Conservation (phyloP, 92 coral and sea anemone genomes). For the Heteractis magnifica region DNA sequence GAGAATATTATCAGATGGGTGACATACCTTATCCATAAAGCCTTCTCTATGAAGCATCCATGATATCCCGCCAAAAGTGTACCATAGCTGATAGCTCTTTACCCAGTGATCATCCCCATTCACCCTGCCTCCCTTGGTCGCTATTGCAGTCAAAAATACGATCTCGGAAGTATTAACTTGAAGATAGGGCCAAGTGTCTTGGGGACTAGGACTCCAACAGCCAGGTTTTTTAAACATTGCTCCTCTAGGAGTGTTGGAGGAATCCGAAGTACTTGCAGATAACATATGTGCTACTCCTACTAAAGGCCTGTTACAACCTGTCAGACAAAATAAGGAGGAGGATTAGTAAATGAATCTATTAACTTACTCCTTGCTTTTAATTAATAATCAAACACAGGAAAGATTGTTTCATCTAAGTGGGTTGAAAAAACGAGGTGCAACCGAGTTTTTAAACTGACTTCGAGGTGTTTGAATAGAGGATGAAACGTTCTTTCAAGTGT, state of each 20-base stretch:
- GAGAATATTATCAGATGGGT: background rate
- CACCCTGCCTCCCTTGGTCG: slow-evolving; percentile 27
- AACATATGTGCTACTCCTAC: background rate
- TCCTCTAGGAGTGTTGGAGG: background rate
- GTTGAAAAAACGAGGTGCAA: no score
- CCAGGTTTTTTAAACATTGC: background rate
- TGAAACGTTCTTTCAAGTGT: no score
- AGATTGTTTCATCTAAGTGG: no score
- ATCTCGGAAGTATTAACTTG: background rate
- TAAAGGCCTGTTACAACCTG: slow-evolving; percentile 37
- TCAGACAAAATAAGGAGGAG: background rate
- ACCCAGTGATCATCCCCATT: slow-evolving; percentile 24
- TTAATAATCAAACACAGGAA: no score
- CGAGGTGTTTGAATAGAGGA: no score
- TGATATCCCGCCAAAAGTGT: background rate
- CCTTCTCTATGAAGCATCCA: slow-evolving; percentile 19
- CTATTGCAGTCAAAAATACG: slow-evolving; percentile 27
- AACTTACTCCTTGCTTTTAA: no score
- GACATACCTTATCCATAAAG: slow-evolving; percentile 15
- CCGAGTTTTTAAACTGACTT: no score
- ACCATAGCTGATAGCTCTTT: slow-evolving; percentile 13
- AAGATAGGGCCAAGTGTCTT: slow-evolving; percentile 11
- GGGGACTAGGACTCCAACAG: slow-evolving; percentile 20
- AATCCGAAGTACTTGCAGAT: background rate
- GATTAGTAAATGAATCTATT: background rate